Evolutionary conservation across 2,888 invertebrate genomes (phyloP).

Genomic region (Cephus pygmeus): DNA sequence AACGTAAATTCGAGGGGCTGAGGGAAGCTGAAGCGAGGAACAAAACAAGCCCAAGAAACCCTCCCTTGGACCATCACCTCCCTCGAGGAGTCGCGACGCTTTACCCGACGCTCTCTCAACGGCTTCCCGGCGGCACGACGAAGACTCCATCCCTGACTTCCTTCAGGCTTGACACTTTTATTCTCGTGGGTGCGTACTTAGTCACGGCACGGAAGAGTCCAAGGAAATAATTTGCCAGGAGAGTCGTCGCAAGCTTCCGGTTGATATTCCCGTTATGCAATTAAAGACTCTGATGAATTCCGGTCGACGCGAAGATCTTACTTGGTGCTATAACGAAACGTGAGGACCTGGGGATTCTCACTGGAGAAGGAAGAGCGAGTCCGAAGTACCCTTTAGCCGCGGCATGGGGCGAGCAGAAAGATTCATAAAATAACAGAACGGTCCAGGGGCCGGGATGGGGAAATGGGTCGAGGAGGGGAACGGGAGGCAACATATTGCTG

Average conservation of each 20-base stretch:
- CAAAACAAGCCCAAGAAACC: neutral
- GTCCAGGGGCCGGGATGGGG: neutral
- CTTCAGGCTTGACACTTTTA: neutral
- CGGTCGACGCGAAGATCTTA: neutral
- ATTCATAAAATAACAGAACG: conserved; percentile 57
- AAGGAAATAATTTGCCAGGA: neutral
- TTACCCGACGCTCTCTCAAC: neutral
- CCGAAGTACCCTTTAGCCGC: conserved; percentile 8
- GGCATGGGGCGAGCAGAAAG: conserved; percentile 34
- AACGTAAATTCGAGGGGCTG: conserved; percentile 52
- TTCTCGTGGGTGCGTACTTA: neutral
- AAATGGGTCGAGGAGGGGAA: neutral
- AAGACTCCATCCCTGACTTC: neutral
- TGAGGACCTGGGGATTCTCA: conserved; percentile 4
- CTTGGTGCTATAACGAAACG: neutral
- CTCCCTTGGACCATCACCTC: neutral
- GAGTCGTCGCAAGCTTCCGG: neutral
- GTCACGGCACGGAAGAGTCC: neutral
- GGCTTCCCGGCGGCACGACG: neutral
- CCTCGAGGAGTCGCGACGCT: neutral
- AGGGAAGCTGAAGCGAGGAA: neutral
- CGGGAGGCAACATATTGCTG: conserved; percentile 58
- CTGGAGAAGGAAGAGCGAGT: neutral
- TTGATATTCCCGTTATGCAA: neutral
- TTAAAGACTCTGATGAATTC: neutral